Conservation (phyloP, 2,797 vertebrate species). For the Falco novaeseelandiae region DNA sequence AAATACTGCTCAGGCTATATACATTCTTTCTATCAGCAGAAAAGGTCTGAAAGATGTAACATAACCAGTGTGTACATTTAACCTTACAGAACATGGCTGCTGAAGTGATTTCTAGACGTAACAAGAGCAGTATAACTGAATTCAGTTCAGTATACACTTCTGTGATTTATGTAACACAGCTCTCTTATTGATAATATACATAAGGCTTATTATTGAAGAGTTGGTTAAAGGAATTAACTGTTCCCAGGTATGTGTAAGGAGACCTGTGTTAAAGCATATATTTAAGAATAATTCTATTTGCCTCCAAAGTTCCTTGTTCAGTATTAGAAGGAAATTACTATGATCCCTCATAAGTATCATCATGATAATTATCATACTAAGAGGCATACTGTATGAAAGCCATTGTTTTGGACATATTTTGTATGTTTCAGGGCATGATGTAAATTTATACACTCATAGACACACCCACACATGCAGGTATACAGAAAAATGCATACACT, state of each 20-base stretch:
- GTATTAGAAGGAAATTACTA: background rate
- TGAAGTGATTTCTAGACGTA: background rate
- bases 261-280: background rate
- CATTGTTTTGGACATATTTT: background rate
- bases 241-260: background rate
- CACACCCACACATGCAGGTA: accelerated
- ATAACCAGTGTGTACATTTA: background rate
- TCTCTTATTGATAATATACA: background rate
- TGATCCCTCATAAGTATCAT: background rate
- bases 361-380: background rate
- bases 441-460: background rate
- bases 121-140: background rate
- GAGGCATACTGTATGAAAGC: background rate
- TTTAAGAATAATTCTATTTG: background rate
- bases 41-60: background rate
- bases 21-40: background rate
- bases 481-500: background rate
- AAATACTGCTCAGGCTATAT: background rate
- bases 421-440: background rate
- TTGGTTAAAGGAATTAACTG: background rate
- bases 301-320: background rate
- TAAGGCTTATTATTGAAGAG: background rate
- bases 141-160: no score
- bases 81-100: background rate
- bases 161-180: background rate